Conservation (phyloP, 2,888 invertebrate genomes). For the Nemoura dubitans region DNA sequence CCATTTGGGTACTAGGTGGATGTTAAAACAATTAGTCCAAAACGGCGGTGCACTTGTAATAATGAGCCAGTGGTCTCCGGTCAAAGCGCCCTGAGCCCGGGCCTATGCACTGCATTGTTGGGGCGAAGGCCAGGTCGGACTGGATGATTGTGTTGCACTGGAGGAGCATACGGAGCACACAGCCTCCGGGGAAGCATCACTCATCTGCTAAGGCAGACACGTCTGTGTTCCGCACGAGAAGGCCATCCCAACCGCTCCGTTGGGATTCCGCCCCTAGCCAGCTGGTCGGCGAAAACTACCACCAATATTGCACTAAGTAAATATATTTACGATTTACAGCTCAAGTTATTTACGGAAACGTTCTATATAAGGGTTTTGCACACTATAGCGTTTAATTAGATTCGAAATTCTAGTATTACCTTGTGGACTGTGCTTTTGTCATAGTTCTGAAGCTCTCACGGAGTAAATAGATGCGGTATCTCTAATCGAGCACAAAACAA, state of each 20-base stretch:
- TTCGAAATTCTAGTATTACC: background rate
- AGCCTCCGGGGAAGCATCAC: background rate
- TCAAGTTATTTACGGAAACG: background rate
- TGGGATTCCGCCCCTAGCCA: background rate
- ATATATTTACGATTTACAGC: background rate
- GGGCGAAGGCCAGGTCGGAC: background rate
- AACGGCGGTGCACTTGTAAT: background rate
- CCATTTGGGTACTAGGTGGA: background rate
- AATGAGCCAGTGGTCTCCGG: background rate
- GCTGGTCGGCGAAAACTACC: background rate
- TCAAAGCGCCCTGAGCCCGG: background rate
- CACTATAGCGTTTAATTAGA: background rate
- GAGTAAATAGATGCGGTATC: background rate
- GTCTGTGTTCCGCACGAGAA: background rate
- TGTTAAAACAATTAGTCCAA: background rate
- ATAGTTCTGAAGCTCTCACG: background rate
- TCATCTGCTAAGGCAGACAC: background rate
- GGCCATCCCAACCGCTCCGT: background rate
- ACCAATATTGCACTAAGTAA: conserved; percentile 5
- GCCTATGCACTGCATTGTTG: background rate
- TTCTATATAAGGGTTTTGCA: background rate
- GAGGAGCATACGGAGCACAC: background rate
- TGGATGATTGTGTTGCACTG: background rate
- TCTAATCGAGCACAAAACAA: background rate
- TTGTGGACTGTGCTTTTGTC: background rate